These are phyloP conservation scores for Cirrhinus mrigala DNA, from an alignment of 2,797 vertebrate genomes.

Conservation along the genomic window DNA sequence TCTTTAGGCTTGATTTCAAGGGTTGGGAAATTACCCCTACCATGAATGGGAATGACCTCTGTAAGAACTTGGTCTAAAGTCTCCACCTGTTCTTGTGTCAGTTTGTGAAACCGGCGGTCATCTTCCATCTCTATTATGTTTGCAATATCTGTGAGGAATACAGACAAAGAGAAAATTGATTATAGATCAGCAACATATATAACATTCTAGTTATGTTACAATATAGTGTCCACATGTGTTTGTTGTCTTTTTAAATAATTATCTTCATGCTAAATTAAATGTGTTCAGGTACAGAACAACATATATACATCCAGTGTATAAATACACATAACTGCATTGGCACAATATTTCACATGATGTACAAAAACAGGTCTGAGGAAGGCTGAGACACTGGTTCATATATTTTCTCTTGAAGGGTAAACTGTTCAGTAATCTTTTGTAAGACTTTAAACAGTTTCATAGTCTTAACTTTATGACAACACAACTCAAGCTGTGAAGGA, in stretches of 20 bases:
- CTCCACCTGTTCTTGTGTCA: constrained; percentile 91
- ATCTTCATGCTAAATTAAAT: not conserved
- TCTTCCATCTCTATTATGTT: constrained; percentile 86
- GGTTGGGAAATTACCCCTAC: constrained; percentile 95
- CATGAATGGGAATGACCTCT: constrained; percentile 93
- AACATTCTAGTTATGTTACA: not conserved
- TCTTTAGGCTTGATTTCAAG: constrained; percentile 93
- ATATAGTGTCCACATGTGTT: not conserved
- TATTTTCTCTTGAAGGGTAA: not conserved
- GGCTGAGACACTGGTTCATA: not conserved
- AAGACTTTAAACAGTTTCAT: not conserved
- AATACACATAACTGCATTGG: not conserved
- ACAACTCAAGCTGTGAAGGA: not conserved
- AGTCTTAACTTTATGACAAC: not conserved
- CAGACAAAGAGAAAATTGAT: not conserved
- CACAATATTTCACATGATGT: not conserved
- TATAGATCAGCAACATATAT: constrained; percentile 4
- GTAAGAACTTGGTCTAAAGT: constrained; percentile 92
- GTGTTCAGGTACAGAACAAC: not conserved
- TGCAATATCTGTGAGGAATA: constrained; percentile 45
- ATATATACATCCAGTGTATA: not conserved
- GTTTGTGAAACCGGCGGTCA: constrained; percentile 89
- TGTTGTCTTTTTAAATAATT: not conserved
- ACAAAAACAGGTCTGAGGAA: not conserved
- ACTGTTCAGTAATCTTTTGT: not conserved